Evolutionary conservation across 2,797 vertebrate species (phyloP).

Genomic region (Anguilla obscura): DNA sequence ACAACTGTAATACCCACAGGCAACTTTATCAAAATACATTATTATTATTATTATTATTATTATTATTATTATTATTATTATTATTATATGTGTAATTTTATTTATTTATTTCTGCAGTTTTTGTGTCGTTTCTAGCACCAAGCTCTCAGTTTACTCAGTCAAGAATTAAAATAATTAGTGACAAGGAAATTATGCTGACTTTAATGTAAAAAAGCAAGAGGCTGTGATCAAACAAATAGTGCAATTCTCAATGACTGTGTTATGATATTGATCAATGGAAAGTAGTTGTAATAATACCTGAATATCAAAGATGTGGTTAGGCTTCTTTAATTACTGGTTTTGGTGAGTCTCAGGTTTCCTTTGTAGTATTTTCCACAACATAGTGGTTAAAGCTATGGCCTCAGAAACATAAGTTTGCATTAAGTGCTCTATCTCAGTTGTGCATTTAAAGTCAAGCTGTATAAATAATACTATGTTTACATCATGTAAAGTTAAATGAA

Average conservation of each 20-base stretch:
- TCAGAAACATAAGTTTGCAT: neutral
- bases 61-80: neutral
- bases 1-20: neutral
- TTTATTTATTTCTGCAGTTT: neutral
- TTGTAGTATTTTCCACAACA: neutral
- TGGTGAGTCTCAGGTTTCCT: neutral
- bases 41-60: neutral
- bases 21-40: neutral
- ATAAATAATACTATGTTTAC: neutral
- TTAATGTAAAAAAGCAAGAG: neutral
- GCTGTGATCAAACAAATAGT: neutral
- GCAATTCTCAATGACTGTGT: neutral
- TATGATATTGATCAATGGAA: neutral
- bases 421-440: neutral
- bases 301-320: neutral
- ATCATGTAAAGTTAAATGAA: neutral
- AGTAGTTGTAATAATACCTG: neutral
- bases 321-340: neutral
- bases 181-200: neutral
- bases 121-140: neutral
- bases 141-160: neutral
- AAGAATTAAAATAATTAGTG: neutral
- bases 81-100: too few relatives aligned
- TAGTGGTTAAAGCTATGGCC: constrained; percentile 5
- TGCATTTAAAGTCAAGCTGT: neutral